Conservation (phyloP, 1,140 invertebrate genomes). For the Saccostrea echinata region DNA sequence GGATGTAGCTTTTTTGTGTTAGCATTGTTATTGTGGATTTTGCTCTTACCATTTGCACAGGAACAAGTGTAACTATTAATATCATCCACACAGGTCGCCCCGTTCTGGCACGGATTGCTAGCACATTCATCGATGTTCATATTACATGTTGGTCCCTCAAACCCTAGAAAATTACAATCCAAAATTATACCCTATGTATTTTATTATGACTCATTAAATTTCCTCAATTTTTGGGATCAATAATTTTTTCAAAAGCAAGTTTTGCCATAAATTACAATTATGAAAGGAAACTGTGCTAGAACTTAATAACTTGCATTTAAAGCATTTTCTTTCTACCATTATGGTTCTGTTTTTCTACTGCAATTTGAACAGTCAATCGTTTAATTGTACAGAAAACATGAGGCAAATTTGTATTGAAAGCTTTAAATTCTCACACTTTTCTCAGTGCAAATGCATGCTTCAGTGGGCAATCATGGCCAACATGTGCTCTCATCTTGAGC, state of each 20-base stretch:
- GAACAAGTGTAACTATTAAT: constrained; percentile 85
- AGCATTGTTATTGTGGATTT: background rate
- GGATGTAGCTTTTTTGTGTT: background rate
- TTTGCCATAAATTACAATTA: constrained; percentile 6
- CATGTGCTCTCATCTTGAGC: background rate
- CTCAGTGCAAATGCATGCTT: background rate
- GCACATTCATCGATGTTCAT: constrained; percentile 83
- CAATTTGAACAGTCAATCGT: background rate
- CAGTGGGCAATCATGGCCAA: background rate
- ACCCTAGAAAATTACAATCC: constrained; percentile 53
- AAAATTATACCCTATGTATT: background rate
- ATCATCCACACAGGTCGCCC: constrained; percentile 84
- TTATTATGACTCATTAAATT: constrained; percentile 1
- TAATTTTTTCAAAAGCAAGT: constrained; percentile 12
- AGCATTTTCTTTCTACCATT: constrained; percentile 15
- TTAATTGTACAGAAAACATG: constrained; percentile 12
- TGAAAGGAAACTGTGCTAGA: constrained; percentile 11
- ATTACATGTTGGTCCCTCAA: constrained; percentile 81
- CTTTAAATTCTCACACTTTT: constrained; percentile 16
- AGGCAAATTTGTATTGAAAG: constrained; percentile 1
- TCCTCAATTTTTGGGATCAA: background rate
- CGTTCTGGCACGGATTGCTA: constrained; percentile 85
- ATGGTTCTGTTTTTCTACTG: background rate
- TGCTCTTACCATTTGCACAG: constrained; percentile 25
- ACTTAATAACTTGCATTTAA: constrained; percentile 17